Evolutionary conservation across 1,140 invertebrate genomes (phyloP).

Genomic region (Odontomachus brunneus): DNA sequence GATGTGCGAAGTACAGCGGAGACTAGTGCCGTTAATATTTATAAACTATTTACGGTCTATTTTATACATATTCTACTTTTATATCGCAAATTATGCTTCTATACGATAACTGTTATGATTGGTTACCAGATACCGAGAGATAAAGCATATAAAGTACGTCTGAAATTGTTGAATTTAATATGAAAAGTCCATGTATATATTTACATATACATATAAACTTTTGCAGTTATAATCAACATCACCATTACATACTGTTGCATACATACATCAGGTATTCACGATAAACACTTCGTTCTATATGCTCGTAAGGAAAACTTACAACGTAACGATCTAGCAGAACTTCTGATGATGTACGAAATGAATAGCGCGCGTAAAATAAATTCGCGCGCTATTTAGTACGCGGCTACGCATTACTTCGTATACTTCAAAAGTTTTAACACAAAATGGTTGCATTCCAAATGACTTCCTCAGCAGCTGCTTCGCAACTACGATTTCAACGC

Average conservation of each 20-base stretch:
- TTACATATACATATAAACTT: background rate
- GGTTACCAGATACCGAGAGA: constrained; percentile 17
- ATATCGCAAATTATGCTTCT: constrained; percentile 56
- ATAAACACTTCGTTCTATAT: background rate
- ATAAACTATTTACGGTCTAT: constrained; percentile 59
- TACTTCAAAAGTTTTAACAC: constrained; percentile 43
- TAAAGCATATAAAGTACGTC: constrained; percentile 48
- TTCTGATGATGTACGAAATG: constrained; percentile 39
- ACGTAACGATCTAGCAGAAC: constrained; percentile 45
- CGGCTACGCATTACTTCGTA: constrained; percentile 7
- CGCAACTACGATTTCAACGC: background rate
- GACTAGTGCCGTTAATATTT: constrained; percentile 45
- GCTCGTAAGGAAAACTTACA: constrained; percentile 34
- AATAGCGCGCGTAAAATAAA: constrained; percentile 47
- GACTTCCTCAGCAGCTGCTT: constrained; percentile 29
- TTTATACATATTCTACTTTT: constrained; percentile 68
- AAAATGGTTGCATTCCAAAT: constrained; percentile 70
- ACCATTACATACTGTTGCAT: constrained; percentile 9
- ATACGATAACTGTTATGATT: constrained; percentile 50
- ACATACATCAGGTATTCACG: background rate
- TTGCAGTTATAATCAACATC: constrained; percentile 3
- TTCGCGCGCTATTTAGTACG: constrained; percentile 4
- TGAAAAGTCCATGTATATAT: constrained; percentile 24
- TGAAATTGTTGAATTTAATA: constrained; percentile 49
- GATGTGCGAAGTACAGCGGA: constrained; percentile 2